Conservation (phyloP, 92 coral and sea anemone species). For the Porites evermanni region DNA sequence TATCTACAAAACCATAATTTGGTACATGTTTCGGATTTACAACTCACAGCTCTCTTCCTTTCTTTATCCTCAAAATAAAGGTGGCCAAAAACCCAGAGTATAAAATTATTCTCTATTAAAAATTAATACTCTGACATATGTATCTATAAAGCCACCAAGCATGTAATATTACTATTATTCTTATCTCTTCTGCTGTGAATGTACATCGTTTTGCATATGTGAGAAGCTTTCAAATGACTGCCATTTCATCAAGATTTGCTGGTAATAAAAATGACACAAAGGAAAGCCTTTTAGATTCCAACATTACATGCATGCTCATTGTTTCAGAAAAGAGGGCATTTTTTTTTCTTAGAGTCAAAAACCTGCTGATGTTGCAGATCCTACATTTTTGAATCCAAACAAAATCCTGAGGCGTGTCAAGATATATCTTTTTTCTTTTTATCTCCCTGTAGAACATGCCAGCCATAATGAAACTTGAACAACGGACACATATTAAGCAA, state of each 20-base stretch:
- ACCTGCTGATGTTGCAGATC: too few species aligned
- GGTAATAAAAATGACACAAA: background rate
- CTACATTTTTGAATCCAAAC: too few species aligned
- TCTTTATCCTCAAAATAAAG: background rate
- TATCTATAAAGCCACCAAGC: slow-evolving; percentile 4
- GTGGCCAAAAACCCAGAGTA: background rate
- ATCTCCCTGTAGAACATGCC: too few species aligned
- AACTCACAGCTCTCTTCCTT: background rate
- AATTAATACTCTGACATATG: background rate
- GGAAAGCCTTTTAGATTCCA: background rate
- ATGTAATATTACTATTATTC: background rate
- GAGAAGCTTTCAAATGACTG: background rate
- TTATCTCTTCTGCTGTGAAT: background rate
- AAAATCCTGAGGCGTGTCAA: too few species aligned
- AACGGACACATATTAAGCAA: too few species aligned
- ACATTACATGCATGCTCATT: too few species aligned
- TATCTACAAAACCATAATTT: background rate
- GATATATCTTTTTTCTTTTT: too few species aligned
- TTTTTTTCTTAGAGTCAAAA: too few species aligned
- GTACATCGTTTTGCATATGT: background rate
- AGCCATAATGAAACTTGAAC: too few species aligned
- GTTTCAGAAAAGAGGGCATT: too few species aligned
- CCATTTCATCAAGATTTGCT: background rate
- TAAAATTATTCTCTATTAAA: background rate
- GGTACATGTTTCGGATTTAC: background rate